These are phyloP conservation scores for Zosterops japonicus DNA, from an alignment of 2,113 vertebrate species.

Conservation along the genomic window DNA sequence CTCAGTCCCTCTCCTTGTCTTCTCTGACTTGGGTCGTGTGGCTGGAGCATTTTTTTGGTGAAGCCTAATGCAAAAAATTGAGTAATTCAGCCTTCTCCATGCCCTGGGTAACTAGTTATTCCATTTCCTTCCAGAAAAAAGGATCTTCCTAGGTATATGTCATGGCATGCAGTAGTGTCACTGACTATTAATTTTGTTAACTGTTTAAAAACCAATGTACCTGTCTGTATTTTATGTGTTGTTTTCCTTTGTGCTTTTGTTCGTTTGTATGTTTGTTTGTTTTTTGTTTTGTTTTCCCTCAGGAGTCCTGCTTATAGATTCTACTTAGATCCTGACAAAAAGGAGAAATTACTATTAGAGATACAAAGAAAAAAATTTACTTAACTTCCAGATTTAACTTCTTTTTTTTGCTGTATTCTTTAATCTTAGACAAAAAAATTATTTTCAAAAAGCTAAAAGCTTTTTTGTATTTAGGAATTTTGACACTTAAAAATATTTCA, in stretches of 20 bases:
- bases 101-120: background rate
- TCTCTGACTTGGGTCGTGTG: background rate
- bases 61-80: background rate
- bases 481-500: background rate
- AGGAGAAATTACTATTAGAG: background rate
- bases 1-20: background rate
- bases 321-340: background rate
- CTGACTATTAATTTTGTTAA: background rate
- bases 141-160: background rate
- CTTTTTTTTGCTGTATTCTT: background rate
- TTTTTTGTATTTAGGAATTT: background rate
- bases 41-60: background rate
- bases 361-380: background rate
- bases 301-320: background rate
- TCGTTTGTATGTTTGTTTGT: too few species aligned
- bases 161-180: background rate
- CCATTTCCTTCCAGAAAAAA: background rate
- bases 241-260: background rate
- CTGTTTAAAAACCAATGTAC: background rate
- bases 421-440: background rate
- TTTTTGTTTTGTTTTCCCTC: too few species aligned
- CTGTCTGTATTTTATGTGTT: background rate
- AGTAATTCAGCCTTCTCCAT: background rate
- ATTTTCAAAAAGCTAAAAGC: too few species aligned
- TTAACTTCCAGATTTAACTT: background rate